Base-by-base conservation (phyloP, 2,888 invertebrate genomes). In the Lepidocyrtinus sp. region DNA sequence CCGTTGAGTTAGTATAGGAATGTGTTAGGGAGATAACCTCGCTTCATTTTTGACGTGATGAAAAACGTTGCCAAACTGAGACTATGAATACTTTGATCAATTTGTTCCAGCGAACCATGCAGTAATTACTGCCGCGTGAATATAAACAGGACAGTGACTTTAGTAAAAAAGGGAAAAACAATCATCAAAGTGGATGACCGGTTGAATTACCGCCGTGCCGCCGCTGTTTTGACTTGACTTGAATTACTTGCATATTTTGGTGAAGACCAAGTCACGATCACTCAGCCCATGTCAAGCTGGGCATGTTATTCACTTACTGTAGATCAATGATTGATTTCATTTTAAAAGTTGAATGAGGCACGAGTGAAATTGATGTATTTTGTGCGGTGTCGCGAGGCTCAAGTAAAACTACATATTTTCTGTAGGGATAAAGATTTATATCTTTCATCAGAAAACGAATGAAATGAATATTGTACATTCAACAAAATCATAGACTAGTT, bases 81-180 rank as follows among this genome's bases (percentile, higher is more conserved):
- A n/a, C n/a, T n/a, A n/a, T n/a, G n/a, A n/a, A n/a, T n/a, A n/a
- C n/a, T n/a, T n/a, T n/a, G n/a, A n/a, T n/a, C n/a, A n/a, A n/a
- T n/a, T n/a, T n/a, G n/a, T n/a, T n/a, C n/a, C n/a, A 50, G 50
- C 17, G 50, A 50, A 50, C 50, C 15, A n/a, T n/a, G n/a, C n/a
- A n/a, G n/a, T n/a, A n/a, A n/a, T n/a, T n/a, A n/a, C n/a, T n/a
- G n/a, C n/a, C n/a, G n/a, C n/a, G n/a, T n/a, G n/a, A n/a, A n/a
- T n/a, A n/a, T n/a, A n/a, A n/a, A 50, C 2, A 50, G 50, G 50
- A 50, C 50, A 50, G 50, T 50, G 50, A 50, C 50, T 50, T 36
- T 12, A 50, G 5, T 15, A 50, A 50, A 50, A 50, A 50, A 50
- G 12, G n/a, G n/a, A n/a, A n/a, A n/a, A n/a, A n/a, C n/a, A n/a